Percentiles rank a stretch among this genome's conserved stretches.
These are phyloP conservation scores for Epinotia brunnichana DNA, from an alignment of 2,888 invertebrate genomes.

Conservation along the genomic window DNA sequence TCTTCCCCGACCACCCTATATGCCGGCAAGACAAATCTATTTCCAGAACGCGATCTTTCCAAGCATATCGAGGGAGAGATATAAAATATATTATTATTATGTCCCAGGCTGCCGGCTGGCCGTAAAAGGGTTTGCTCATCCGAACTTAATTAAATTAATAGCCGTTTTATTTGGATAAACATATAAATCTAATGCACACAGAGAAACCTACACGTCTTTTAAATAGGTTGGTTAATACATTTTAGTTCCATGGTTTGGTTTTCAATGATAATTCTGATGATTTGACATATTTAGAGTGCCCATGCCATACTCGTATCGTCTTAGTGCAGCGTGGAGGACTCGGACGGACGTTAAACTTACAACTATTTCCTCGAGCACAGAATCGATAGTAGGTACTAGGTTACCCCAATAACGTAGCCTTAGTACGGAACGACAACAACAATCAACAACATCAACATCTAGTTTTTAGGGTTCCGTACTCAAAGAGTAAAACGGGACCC, in stretches of 20 bases:
- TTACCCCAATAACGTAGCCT: too few relatives aligned
- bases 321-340: too few relatives aligned
- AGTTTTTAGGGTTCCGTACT: too few relatives aligned
- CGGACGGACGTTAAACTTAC: too few relatives aligned
- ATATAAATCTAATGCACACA: slow-evolving; percentile 25
- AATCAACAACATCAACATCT: too few relatives aligned
- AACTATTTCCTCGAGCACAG: too few relatives aligned
- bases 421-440: too few relatives aligned
- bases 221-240: neutral
- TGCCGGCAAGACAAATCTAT: slow-evolving; percentile 36
- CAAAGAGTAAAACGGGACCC: too few relatives aligned
- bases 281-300: too few relatives aligned
- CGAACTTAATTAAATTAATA: slow-evolving; percentile 41
- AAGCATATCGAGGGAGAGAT: slow-evolving; percentile 13
- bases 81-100: slow-evolving; percentile 38
- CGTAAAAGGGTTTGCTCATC: slow-evolving; percentile 38
- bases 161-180: slow-evolving; percentile 35
- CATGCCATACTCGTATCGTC: too few relatives aligned
- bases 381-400: too few relatives aligned
- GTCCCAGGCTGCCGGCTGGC: slow-evolving; percentile 3
- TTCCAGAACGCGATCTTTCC: slow-evolving; percentile 31
- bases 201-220: neutral
- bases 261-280: too few relatives aligned
- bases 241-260: neutral
- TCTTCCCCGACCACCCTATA: neutral